phyloP scores from a whole-genome alignment of 2,797 vertebrate genomes.

The Smutsia temminckii region DNA sequence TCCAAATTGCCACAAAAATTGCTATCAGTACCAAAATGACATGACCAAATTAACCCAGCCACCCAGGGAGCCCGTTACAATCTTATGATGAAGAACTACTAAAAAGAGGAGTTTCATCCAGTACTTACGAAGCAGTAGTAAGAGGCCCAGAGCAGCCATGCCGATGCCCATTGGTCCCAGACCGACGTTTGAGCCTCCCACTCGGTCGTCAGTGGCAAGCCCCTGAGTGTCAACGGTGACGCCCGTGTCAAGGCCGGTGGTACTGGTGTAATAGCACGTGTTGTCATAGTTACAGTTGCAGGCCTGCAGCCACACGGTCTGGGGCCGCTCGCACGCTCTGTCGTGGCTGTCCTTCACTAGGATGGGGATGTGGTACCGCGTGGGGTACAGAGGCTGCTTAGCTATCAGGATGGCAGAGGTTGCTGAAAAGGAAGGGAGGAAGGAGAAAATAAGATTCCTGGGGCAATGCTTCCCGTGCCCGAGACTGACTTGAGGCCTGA shows the following conservation, averaged over 20 bases:
- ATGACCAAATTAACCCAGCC: background rate
- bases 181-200: slow-evolving; percentile 58
- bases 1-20: background rate
- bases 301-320: slow-evolving; percentile 79
- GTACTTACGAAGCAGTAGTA: slow-evolving; percentile 87
- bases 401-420: slow-evolving; percentile 80
- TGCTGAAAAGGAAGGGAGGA: slow-evolving; percentile 38
- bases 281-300: slow-evolving; percentile 81
- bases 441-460: background rate
- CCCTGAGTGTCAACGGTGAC: background rate
- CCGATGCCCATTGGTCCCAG: slow-evolving; percentile 85
- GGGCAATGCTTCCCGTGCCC: background rate
- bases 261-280: slow-evolving; percentile 73
- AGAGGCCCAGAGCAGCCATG: slow-evolving; percentile 84
- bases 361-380: slow-evolving; percentile 77
- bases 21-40: background rate
- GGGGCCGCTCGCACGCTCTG: slow-evolving; percentile 77
- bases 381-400: slow-evolving; percentile 53
- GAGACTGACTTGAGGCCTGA: background rate
- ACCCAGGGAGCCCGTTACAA: background rate
- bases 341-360: slow-evolving; percentile 80
- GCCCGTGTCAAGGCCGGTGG: background rate
- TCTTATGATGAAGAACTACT: background rate
- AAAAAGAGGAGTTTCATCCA: background rate
- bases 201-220: slow-evolving; percentile 1